Percentiles rank a stretch among this genome's conserved stretches.
Conservation (phyloP, 2,888 invertebrate genomes). For the Erebia ligea region DNA sequence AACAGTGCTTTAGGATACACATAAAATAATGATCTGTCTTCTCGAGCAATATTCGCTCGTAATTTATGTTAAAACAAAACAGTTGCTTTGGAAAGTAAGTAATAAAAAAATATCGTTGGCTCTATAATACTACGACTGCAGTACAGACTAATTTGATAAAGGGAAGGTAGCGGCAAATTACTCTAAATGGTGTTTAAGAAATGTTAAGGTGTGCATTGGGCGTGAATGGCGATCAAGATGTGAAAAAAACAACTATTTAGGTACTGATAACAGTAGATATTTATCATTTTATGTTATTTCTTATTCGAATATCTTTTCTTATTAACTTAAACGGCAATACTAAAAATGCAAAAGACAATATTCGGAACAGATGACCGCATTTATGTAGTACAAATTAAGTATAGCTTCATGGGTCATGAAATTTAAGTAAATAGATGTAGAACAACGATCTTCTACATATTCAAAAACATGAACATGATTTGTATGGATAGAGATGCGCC, state of each 20-base stretch:
- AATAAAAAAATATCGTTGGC: constrained; percentile 24
- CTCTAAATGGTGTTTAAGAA: constrained; percentile 56
- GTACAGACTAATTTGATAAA: constrained; percentile 32
- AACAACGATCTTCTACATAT: background rate
- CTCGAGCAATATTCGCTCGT: constrained; percentile 57
- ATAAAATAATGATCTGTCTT: constrained; percentile 73
- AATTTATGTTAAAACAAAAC: constrained; percentile 54
- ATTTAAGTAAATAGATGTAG: no score
- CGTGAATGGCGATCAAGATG: constrained; percentile 58
- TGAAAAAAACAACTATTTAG: constrained; percentile 43
- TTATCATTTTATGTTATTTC: background rate
- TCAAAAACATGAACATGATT: constrained; percentile 7
- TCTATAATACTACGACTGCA: constrained; percentile 24
- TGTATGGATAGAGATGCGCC: constrained; percentile 19
- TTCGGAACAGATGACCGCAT: background rate
- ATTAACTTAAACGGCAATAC: background rate
- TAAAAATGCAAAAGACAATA: background rate
- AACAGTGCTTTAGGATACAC: constrained; percentile 69
- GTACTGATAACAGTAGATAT: background rate
- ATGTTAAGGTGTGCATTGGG: constrained; percentile 47
- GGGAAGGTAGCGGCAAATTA: constrained; percentile 54
- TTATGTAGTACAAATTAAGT: background rate
- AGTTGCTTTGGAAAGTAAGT: constrained; percentile 25
- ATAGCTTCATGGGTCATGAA: no score
- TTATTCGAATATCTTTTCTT: no score